Base-by-base conservation (phyloP, 2,113 vertebrate genomes). In the Nerophis ophidion region DNA sequence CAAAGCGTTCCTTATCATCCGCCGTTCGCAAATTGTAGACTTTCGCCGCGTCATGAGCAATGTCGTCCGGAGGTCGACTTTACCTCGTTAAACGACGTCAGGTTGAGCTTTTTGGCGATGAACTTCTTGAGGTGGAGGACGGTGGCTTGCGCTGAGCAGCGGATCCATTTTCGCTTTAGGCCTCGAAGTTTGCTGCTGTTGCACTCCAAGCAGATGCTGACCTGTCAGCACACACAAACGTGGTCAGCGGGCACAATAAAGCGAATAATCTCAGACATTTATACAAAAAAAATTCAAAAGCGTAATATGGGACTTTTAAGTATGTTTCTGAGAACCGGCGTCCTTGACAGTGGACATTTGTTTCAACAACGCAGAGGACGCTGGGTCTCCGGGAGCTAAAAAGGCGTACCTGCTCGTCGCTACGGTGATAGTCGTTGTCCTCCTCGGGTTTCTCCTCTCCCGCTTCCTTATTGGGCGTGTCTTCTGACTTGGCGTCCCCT, bases 121-220 rank as follows among this genome's bases (percentile, higher is more conserved):
- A 99, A 99, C 86, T 99, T 98, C 92, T 99, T 99, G 64, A 99
- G 93, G 83, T 98, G 97, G 58, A 99, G 90, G 72, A 98, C 97
- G 0, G 97, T 99, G 53, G 97, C 97, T 79, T 99, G 97, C 64
- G 96, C 96, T 5, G 96, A 99, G 73, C 97, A 99, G 82, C 97
- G 94, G 81, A 98, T 99, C 97, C 97, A 99, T 76, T 99, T 99
- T 26, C 95, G 87, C 77, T 99, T 99, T 69, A 99, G 84, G 49
- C 95, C 95, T 48, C 95, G 91, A 1, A 99, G 91, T 61, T 99
- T 99, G 88, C 95, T 98, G 91, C 97, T 98, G 86, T 99, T 97
- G 85, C 97, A 99, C 76, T 99, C 96, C 90, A 99, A 88, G 79
- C 97, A 99, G 86, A 99, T 98, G 88, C 97, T 99, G 65, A 99